Evolutionary conservation across 1,140 invertebrate genomes (phyloP).

Genomic region (Pogonognathellus flavescens): DNA sequence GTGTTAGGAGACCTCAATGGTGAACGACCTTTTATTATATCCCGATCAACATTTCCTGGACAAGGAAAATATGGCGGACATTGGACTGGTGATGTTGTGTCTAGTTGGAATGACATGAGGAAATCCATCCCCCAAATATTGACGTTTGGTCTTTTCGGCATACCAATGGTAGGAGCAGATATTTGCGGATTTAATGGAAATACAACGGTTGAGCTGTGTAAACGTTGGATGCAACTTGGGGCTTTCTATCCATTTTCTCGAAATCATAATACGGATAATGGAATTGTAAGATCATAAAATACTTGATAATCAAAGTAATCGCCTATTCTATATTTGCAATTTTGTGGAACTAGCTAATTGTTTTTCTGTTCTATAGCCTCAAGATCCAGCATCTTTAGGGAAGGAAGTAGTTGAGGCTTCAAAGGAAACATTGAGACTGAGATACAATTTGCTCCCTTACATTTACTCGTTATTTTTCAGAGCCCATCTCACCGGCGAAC

Average conservation of each 20-base stretch:
- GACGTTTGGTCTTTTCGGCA: slow-evolving; percentile 86
- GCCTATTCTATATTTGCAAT: background rate
- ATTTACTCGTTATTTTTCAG: slow-evolving; percentile 85
- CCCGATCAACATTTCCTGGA: slow-evolving; percentile 85
- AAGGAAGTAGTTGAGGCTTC: slow-evolving; percentile 77
- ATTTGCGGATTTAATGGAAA: slow-evolving; percentile 90
- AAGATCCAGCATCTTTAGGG: slow-evolving; percentile 84
- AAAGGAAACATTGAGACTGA: slow-evolving; percentile 75
- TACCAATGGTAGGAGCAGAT: slow-evolving; percentile 81
- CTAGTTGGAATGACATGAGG: slow-evolving; percentile 79
- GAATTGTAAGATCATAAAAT: slow-evolving; percentile 76
- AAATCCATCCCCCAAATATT: slow-evolving; percentile 80
- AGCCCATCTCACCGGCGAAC: slow-evolving; percentile 79
- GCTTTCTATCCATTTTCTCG: slow-evolving; percentile 90
- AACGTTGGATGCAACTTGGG: slow-evolving; percentile 86
- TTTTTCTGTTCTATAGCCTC: slow-evolving; percentile 73
- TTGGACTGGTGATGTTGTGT: slow-evolving; percentile 89
- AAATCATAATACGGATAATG: slow-evolving; percentile 85
- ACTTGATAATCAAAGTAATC: background rate
- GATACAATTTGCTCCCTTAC: slow-evolving; percentile 85
- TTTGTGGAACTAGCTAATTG: background rate
- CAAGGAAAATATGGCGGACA: slow-evolving; percentile 87
- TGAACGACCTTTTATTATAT: slow-evolving; percentile 85
- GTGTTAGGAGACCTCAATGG: slow-evolving; percentile 77
- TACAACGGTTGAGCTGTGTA: slow-evolving; percentile 81